These are phyloP conservation scores for Corvus hawaiiensis DNA, from an alignment of 2,113 vertebrate genomes.

Conservation along the genomic window DNA sequence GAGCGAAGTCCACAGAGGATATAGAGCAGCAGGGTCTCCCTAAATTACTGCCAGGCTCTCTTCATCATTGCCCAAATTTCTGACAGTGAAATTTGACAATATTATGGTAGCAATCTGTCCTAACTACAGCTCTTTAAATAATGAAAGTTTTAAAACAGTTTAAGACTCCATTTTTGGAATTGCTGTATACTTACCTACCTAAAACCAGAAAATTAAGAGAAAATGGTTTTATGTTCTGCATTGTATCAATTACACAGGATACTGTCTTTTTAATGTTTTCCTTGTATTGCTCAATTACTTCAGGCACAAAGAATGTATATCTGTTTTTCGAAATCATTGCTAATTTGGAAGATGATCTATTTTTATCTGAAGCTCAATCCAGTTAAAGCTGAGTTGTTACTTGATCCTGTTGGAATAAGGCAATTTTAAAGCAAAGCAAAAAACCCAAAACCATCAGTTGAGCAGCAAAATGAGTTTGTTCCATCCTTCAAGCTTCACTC, in stretches of 20 bases:
- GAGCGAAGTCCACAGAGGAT: not conserved
- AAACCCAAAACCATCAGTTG: not conserved
- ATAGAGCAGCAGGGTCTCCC: not conserved
- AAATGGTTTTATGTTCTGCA: not conserved
- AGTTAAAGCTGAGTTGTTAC: not conserved
- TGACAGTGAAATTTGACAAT: not conserved
- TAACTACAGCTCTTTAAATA: not conserved
- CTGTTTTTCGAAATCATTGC: not conserved
- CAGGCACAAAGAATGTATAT: not conserved
- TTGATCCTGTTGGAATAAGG: not conserved
- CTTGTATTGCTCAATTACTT: not conserved
- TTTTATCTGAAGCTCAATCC: not conserved
- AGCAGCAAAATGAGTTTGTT: not conserved
- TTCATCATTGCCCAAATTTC: not conserved
- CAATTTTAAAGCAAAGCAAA: not conserved
- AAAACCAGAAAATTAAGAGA: not conserved
- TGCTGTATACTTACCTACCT: not conserved
- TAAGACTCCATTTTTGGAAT: not conserved
- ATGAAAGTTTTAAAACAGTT: not conserved
- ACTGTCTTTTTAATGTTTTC: not conserved
- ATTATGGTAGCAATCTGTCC: not conserved
- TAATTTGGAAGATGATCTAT: not conserved
- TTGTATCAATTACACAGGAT: not conserved
- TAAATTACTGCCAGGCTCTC: not conserved
- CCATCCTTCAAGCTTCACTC: not conserved